Conservation (phyloP, 1,140 invertebrate genomes). For the Neodiprion virginianus region DNA sequence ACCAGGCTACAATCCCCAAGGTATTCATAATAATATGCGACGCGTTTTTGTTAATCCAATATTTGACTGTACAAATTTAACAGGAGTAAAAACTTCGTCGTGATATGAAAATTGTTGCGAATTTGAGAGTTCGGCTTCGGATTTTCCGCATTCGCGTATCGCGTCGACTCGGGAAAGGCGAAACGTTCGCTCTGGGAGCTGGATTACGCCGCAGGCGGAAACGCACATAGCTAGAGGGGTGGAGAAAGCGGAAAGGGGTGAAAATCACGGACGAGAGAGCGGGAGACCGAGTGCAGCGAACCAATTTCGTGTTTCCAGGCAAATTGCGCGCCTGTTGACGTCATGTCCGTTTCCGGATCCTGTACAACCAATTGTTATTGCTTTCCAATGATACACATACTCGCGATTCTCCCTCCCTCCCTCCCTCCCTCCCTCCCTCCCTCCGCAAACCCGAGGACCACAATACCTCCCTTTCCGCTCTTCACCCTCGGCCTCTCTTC, state of each 20-base stretch:
- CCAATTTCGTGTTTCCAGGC: conserved; percentile 36
- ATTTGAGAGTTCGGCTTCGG: no score
- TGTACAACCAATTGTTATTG: conserved; percentile 43
- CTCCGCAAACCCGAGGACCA: background rate
- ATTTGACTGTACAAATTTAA: no score
- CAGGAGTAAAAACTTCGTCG: no score
- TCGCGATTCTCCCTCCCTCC: background rate
- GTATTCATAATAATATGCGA: no score
- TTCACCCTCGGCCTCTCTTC: background rate
- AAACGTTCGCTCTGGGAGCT: background rate
- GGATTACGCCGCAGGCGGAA: background rate
- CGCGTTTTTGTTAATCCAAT: no score
- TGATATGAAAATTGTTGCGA: no score
- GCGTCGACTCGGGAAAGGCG: background rate
- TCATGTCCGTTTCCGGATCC: conserved; percentile 42
- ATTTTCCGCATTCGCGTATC: background rate
- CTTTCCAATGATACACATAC: conserved; percentile 36
- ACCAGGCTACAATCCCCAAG: no score
- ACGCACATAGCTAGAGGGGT: background rate
- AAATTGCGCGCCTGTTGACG: conserved; percentile 47
- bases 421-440: background rate
- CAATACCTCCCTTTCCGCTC: background rate
- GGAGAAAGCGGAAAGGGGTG: conserved; percentile 32
- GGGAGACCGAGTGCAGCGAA: conserved; percentile 23
- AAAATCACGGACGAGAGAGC: conserved; percentile 22